A percentile compares a stretch with the other conserved stretches of the same genome.
phyloP scores from a whole-genome alignment of 1,140 invertebrate species.

The Mercenaria mercenaria region DNA sequence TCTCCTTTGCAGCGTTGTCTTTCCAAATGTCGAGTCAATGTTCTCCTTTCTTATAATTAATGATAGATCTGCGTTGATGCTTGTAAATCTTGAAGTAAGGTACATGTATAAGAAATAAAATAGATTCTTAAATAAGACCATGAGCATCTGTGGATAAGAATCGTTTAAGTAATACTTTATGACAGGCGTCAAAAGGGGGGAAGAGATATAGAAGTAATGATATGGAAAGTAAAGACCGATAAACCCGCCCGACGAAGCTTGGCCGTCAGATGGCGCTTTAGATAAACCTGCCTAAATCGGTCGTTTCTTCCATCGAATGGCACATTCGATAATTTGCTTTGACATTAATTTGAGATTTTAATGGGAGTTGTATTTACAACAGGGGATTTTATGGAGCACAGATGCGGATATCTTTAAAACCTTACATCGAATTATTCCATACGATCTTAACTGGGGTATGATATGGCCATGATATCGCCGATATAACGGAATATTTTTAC shows the following conservation, averaged over 20 bases:
- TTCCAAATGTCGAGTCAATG: no score
- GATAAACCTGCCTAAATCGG: slow-evolving; percentile 50
- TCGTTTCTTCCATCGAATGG: slow-evolving; percentile 42
- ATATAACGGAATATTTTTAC: slow-evolving; percentile 45
- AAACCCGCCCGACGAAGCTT: slow-evolving; percentile 45
- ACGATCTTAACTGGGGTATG: slow-evolving; percentile 34
- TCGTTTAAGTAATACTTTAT: slow-evolving; percentile 57
- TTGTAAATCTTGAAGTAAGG: no score
- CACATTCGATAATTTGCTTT: slow-evolving; percentile 59
- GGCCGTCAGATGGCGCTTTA: slow-evolving; percentile 40
- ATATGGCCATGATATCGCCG: slow-evolving; percentile 31
- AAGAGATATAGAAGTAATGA: slow-evolving; percentile 56
- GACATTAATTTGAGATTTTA: slow-evolving; percentile 68
- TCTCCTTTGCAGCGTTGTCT: no score
- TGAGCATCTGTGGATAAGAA: slow-evolving; percentile 24
- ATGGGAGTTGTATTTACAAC: slow-evolving; percentile 65
- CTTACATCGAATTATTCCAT: slow-evolving; percentile 62
- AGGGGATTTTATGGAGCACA: slow-evolving; percentile 67
- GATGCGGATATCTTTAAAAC: slow-evolving; percentile 67
- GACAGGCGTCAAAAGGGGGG: slow-evolving; percentile 62
- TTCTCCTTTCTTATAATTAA: no score
- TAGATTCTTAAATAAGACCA: slow-evolving; percentile 4
- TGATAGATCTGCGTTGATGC: no score
- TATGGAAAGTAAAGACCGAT: slow-evolving; percentile 45
- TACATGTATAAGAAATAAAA: neutral